phyloP scores from a whole-genome alignment of 2,797 vertebrate genomes.

The Chelon auratus region DNA sequence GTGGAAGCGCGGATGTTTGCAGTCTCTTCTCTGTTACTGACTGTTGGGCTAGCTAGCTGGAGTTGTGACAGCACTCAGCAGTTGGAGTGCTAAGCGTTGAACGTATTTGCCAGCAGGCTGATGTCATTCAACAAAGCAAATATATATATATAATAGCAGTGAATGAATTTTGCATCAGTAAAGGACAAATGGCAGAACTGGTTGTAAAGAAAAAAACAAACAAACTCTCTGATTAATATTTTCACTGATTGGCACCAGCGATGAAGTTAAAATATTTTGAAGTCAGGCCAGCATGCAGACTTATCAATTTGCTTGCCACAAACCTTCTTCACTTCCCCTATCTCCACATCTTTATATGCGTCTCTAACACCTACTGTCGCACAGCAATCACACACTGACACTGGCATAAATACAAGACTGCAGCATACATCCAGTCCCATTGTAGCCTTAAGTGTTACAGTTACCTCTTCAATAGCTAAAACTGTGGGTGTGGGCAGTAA shows the following conservation, averaged over 20 bases:
- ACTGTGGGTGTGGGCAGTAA: constrained; percentile 19
- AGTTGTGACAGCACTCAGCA: no score
- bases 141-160: no score
- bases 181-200: constrained; percentile 3
- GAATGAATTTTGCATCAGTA: no score
- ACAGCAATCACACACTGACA: not conserved
- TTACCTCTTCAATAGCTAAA: constrained; percentile 5
- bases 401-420: not conserved
- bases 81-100: no score
- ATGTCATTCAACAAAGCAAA: no score
- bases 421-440: not conserved
- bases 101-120: no score
- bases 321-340: constrained; percentile 11
- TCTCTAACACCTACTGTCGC: constrained; percentile 15
- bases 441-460: not conserved
- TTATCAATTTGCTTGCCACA: constrained; percentile 42
- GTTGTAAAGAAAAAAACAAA: constrained; percentile 51
- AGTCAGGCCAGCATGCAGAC: constrained; percentile 34
- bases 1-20: no score
- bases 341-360: constrained; percentile 23
- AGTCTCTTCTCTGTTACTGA: no score
- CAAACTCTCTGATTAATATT: constrained; percentile 11
- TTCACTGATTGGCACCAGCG: constrained; percentile 51
- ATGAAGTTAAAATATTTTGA: constrained; percentile 54
- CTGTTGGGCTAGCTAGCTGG: no score